These are phyloP conservation scores for Sanderia malayensis DNA, from an alignment of 30 jellyfish, hydroid and myxozoan species.

Conservation along the genomic window DNA sequence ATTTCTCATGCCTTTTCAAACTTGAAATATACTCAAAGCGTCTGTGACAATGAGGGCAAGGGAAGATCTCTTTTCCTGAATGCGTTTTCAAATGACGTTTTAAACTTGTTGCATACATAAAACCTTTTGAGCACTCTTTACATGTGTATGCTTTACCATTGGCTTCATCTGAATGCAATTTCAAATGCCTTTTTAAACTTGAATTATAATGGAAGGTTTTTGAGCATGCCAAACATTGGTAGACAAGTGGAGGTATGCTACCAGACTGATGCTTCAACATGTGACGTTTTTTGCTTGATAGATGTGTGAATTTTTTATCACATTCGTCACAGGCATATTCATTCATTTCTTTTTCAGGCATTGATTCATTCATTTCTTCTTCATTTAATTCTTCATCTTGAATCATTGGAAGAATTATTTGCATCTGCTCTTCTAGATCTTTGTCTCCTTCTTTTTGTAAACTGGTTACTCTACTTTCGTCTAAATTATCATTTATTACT, in stretches of 20 bases:
- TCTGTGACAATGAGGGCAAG: constrained; percentile 65
- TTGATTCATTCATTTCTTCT: neutral
- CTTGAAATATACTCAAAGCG: constrained; percentile 67
- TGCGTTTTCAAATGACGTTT: constrained; percentile 60
- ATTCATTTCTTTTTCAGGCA: neutral
- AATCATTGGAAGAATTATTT: neutral
- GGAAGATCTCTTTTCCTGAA: constrained; percentile 55
- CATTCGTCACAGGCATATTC: constrained; percentile 60
- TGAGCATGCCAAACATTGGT: constrained; percentile 59
- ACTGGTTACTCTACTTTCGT: neutral
- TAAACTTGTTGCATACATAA: constrained; percentile 71
- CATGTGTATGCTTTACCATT: constrained; percentile 63
- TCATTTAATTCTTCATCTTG: neutral
- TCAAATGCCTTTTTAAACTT: constrained; percentile 68
- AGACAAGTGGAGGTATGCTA: constrained; percentile 19
- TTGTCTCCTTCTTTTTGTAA: neutral
- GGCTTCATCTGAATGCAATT: constrained; percentile 58
- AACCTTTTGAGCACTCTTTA: constrained; percentile 56
- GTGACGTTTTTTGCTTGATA: constrained; percentile 69
- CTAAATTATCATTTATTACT: too few species aligned
- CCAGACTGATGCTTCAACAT: constrained; percentile 54
- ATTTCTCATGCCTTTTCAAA: constrained; percentile 61
- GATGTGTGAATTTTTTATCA: constrained; percentile 51
- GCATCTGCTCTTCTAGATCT: neutral
- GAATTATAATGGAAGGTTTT: constrained; percentile 67